These are phyloP conservation scores for Sebastes fasciatus DNA, from an alignment of 2,113 vertebrate genomes.

Conservation along the genomic window DNA sequence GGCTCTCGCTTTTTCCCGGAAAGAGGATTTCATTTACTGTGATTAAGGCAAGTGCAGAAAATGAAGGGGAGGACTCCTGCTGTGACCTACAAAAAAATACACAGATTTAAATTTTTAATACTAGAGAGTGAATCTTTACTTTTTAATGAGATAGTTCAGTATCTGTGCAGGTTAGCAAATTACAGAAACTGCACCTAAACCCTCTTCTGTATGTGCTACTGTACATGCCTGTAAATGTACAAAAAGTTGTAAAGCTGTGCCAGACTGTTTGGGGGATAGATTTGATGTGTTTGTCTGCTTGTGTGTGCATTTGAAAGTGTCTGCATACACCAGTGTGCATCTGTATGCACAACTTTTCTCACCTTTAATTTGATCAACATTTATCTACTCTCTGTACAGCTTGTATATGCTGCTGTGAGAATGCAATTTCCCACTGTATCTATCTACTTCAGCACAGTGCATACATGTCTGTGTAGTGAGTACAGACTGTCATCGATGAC, in stretches of 20 bases:
- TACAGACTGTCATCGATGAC: constrained; percentile 15
- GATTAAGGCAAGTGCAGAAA: constrained; percentile 59
- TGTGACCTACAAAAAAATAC: constrained; percentile 65
- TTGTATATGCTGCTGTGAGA: not conserved
- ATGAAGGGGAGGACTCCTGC: constrained; percentile 39
- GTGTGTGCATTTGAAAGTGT: not conserved
- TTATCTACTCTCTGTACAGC: not conserved
- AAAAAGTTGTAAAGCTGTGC: constrained; percentile 1
- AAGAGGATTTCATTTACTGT: constrained; percentile 60
- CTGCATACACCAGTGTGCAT: constrained; percentile 21
- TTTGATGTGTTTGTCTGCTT: constrained; percentile 7
- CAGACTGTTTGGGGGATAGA: not conserved
- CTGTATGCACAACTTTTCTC: not conserved
- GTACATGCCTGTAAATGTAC: constrained; percentile 18
- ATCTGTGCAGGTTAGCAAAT: not conserved
- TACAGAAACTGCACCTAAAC: constrained; percentile 2
- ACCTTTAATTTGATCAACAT: not conserved
- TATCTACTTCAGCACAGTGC: not conserved
- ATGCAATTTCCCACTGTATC: not conserved
- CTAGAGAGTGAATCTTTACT: constrained; percentile 43
- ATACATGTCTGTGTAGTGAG: constrained; percentile 11
- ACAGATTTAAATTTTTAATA: constrained; percentile 68
- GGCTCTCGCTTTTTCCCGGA: constrained; percentile 30
- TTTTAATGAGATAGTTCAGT: constrained; percentile 59
- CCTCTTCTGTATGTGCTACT: not conserved